These are phyloP conservation scores for Torymus texanus DNA, from an alignment of 2,888 invertebrate species.

Conservation along the genomic window DNA sequence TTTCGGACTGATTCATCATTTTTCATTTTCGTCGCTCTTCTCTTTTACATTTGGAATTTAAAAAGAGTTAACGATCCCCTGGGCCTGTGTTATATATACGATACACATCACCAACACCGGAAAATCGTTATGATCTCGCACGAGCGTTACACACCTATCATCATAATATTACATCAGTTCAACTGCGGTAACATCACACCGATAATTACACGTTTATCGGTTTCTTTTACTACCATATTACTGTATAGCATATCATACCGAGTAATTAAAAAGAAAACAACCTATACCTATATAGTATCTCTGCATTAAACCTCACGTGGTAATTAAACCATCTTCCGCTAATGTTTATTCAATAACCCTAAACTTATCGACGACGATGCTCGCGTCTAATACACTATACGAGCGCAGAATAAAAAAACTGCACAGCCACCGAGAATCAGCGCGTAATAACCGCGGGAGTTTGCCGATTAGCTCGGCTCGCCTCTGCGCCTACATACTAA, in stretches of 20 bases:
- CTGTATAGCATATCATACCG: no score
- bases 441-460: constrained; percentile 41
- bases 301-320: neutral
- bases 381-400: neutral
- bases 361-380: neutral
- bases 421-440: neutral
- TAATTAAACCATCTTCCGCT: constrained; percentile 9
- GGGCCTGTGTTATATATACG: no score
- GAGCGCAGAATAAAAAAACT: neutral
- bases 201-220: neutral
- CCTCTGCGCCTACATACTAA: constrained; percentile 23
- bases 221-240: neutral
- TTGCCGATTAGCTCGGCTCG: constrained; percentile 15
- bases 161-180: neutral
- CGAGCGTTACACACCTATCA: no score
- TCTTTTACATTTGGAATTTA: neutral
- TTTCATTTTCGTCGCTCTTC: constrained; percentile 40
- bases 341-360: constrained; percentile 39
- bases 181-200: neutral
- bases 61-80: neutral
- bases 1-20: constrained; percentile 23
- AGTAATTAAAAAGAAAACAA: no score
- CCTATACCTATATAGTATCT: no score
- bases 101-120: no score
- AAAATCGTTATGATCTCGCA: no score